Evolutionary conservation across 2,113 vertebrate genomes (phyloP), one percentile per base, ranked within the genome.

Genomic region (Mesoclemmys tuberculata): DNA sequence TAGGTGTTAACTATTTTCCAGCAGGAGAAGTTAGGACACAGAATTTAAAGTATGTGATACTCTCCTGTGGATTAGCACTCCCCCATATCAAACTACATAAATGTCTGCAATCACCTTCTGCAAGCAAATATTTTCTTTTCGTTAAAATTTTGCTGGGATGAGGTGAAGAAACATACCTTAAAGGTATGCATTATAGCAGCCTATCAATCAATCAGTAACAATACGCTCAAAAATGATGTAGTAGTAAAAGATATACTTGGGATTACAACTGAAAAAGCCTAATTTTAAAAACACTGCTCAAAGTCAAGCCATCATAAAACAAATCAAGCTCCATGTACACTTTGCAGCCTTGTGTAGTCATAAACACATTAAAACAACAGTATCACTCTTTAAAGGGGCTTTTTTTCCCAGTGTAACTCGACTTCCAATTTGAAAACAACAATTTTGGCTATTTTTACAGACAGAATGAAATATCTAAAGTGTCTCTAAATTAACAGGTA

Each of bases 401-500:
- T 71, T 80, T 82, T 84, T 80, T 80, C 44, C 44, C 80, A 0
- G 13, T 14, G 18, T 80, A 96, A 91, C 87, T 90, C 81, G 41
- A 88, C 83, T 93, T 96, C 92, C 80, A 46, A 97, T 95, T 94
- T 92, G 94, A 97, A 98, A 98, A 96, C 58, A 82, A 93, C 87
- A 84, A 97, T 95, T 97, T 87, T 93, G 97, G 81, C 92, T 84
- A 87, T 96, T 98, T 97, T 97, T 94, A 95, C 95, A 96, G 95
- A 96, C 94, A 96, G 92, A 96, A 97, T 86, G 93, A 97, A 98
- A 96, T 97, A 97, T 87, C 94, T 91, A 41, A 97, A 97, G 96
- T 97, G 96, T 98, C 97, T 97, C 97, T 94, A 98, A 98, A 98
- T 98, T 98, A 98, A 97, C 97, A 97, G 98, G 96, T 75, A 97